A percentile compares a stretch with the other conserved stretches of the same genome.
Evolutionary conservation across 1,140 invertebrate species (phyloP).

Genomic region (Heliothis subflexa): DNA sequence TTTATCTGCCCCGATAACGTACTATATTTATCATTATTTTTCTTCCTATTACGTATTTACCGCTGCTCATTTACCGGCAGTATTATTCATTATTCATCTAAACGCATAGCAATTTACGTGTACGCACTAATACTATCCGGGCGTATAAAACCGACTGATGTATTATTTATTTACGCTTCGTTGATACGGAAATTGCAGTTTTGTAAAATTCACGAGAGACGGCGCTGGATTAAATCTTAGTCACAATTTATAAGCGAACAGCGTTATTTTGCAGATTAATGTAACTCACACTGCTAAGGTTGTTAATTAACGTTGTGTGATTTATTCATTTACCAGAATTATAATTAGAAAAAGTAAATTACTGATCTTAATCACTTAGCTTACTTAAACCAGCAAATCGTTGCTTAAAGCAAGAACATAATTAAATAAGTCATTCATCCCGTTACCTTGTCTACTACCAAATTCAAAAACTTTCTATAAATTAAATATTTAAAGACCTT

Average conservation of each 20-base stretch:
- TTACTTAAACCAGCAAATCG: neutral
- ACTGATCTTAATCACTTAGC: neutral
- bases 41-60: neutral
- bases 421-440: neutral
- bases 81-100: constrained; percentile 1
- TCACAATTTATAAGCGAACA: constrained; percentile 55
- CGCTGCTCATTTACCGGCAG: neutral
- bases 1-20: neutral
- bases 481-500: too few species aligned
- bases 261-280: constrained; percentile 42
- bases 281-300: too few species aligned
- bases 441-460: neutral
- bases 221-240: constrained; percentile 61
- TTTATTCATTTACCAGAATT: too few species aligned
- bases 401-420: neutral
- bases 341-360: neutral
- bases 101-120: constrained; percentile 20
- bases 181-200: constrained; percentile 85
- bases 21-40: too few species aligned
- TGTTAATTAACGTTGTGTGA: too few species aligned
- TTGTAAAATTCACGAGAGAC: constrained; percentile 81
- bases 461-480: too few species aligned
- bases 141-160: constrained; percentile 64
- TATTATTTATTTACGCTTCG: constrained; percentile 78
- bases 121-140: constrained; percentile 37